Base-by-base conservation (phyloP, 64 coral and sea anemone species). In the Acropora tenuis region DNA sequence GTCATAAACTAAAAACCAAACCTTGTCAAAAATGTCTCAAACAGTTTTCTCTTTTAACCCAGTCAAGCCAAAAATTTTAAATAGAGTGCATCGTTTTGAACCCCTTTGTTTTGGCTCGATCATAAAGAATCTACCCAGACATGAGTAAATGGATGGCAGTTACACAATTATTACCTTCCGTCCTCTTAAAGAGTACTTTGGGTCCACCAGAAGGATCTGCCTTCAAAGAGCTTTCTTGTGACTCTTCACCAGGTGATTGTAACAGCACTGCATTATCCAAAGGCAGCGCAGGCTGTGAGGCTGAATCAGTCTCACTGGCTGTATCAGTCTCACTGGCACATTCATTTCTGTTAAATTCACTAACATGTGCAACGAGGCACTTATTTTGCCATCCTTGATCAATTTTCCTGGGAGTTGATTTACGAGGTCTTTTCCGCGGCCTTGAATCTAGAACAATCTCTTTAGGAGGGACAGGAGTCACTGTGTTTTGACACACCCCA, bases 371-470 rank as follows among this genome's bases (percentile, higher is more conserved):
- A 47, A 44, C 1, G 12, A 6, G 15, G 45, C 10, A 49, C 2
- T 44, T 48, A 68, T 85, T 48, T 47, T 69, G 43, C 45, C 82
- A 49, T 1, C 20, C 45, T 72, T 17, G 15, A 71, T 85, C 45
- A 43, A 85, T 10, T 8, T 72, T 85, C 65, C 63, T 85, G 13
- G 82, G 82, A 71, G 68, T 71, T 71, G 82, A 85, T 58, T 85
- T 85, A 41, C 82, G 82, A 17, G 82, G 82, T 49, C 82, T 43
- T 49, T 85, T 85, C 42, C 82, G 82, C 19, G 82, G 60, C 8
- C 44, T 69, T 85, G 47, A 4, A 30, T 8, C 42, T 4, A 47
- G 42, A 6, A 8, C 41, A 3, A 7, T 46, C 17, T 68, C 45
- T 17, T 46, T 45, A 20, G 15, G 13, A 45, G 80, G 2, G 40